Conservation (phyloP, 2,113 vertebrate genomes). For the Solea senegalensis region DNA sequence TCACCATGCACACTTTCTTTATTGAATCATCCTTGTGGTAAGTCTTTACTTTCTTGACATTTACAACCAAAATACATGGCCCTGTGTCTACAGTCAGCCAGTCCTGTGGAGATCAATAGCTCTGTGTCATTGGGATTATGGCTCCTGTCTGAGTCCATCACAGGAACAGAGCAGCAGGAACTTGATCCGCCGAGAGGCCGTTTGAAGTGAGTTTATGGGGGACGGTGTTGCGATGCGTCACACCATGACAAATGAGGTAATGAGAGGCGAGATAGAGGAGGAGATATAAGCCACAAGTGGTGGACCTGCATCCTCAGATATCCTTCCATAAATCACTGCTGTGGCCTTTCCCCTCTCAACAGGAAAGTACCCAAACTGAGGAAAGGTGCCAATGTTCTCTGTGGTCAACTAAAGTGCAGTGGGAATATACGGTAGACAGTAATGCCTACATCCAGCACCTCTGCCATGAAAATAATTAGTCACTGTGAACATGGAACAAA, state of each 20-base stretch:
- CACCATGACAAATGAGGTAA: conserved; percentile 84
- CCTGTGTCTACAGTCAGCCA: conserved; percentile 10
- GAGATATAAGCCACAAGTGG: conserved; percentile 73
- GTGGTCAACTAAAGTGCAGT: conserved; percentile 16
- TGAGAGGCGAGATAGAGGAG: conserved; percentile 81
- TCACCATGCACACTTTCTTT: conserved; percentile 49
- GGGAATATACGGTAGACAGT: conserved; percentile 7
- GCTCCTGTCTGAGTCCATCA: conserved; percentile 78
- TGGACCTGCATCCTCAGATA: conserved; percentile 73
- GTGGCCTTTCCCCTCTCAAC: conserved; percentile 73
- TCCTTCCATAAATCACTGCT: conserved; percentile 78
- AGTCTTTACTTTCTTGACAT: conserved; percentile 53
- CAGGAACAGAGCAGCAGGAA: conserved; percentile 54
- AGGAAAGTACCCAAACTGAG: conserved; percentile 31
- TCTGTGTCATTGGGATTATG: conserved; percentile 79
- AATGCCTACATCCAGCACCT: not conserved
- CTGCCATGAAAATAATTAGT: not conserved
- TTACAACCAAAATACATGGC: conserved; percentile 44
- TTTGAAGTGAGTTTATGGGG: conserved; percentile 85
- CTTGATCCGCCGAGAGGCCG: conserved; percentile 67
- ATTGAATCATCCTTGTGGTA: conserved; percentile 37
- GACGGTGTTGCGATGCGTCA: conserved; percentile 37
- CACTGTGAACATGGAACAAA: too few relatives aligned
- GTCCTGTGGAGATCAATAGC: conserved; percentile 53
- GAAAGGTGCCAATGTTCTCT: conserved; percentile 11